Percentiles rank a stretch among this genome's conserved stretches.
Evolutionary conservation across 2,113 vertebrate species (phyloP).

Genomic region (Nycticorax nycticorax): DNA sequence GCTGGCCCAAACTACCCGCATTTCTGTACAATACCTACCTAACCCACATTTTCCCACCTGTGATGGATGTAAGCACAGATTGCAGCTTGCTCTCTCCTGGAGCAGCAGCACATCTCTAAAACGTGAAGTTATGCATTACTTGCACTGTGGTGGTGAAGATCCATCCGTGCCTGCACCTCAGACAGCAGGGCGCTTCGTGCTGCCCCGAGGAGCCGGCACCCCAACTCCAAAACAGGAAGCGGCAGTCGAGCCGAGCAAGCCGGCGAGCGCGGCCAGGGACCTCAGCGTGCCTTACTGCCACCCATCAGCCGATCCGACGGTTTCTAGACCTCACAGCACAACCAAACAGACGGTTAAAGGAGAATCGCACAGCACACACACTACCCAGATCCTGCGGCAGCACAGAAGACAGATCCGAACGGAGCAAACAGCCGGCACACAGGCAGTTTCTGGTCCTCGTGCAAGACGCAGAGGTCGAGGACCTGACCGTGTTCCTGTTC

Average conservation of each 20-base stretch:
- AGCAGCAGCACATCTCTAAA: not conserved
- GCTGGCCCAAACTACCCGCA: not conserved
- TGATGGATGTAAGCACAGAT: fast-evolving
- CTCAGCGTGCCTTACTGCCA: fast-evolving
- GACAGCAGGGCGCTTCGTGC: fast-evolving
- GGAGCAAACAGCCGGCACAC: fast-evolving
- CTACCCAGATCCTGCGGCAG: fast-evolving
- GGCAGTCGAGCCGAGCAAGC: fast-evolving
- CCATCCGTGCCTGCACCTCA: not conserved
- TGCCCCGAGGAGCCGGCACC: fast-evolving
- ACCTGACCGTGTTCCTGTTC: not conserved
- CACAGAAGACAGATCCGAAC: fast-evolving
- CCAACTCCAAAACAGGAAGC: not conserved
- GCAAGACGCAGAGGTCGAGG: fast-evolving
- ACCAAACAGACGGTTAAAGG: not conserved
- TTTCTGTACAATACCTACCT: not conserved
- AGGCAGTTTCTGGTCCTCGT: fast-evolving
- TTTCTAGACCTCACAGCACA: not conserved
- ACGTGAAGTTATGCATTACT: fast-evolving
- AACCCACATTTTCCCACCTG: not conserved
- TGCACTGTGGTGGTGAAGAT: fast-evolving
- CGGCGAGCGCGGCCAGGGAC: not conserved
- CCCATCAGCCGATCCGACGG: fast-evolving
- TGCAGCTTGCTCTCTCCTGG: not conserved
- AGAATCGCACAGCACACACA: not conserved